A percentile compares a stretch with the other conserved stretches of the same genome.
phyloP scores from a whole-genome alignment of 64 coral and sea anemone species.

The Orbicella faveolata region DNA sequence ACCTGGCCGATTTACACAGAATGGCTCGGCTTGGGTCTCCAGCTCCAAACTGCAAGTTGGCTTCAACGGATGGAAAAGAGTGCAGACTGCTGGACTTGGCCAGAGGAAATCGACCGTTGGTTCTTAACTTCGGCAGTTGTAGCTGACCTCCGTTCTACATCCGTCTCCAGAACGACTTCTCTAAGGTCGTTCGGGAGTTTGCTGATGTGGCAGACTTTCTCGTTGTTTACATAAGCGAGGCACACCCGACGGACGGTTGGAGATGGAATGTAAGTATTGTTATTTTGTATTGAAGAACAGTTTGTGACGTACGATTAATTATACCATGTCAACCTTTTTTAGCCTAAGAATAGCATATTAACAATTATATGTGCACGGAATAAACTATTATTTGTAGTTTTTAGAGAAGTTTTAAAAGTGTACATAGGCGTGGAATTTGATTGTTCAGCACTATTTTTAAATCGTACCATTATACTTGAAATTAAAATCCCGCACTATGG shows the following conservation, averaged over 20 bases:
- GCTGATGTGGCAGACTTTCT: constrained; percentile 60
- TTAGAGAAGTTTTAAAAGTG: too few species aligned
- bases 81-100: constrained; percentile 18
- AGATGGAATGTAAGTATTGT: constrained; percentile 42
- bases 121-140: constrained; percentile 65
- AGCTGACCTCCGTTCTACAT: constrained; percentile 59
- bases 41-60: constrained; percentile 35
- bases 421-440: too few species aligned
- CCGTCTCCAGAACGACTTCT: constrained; percentile 38
- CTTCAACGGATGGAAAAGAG: constrained; percentile 14
- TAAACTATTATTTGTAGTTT: too few species aligned
- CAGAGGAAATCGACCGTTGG: constrained; percentile 37
- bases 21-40: constrained; percentile 22
- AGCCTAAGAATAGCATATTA: too few species aligned
- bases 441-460: too few species aligned
- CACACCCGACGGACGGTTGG: constrained; percentile 59
- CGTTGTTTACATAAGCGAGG: constrained; percentile 54
- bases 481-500: too few species aligned
- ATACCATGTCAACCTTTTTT: too few species aligned
- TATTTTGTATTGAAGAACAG: neutral
- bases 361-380: too few species aligned
- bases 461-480: too few species aligned
- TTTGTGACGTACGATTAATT: neutral
- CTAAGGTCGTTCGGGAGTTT: constrained; percentile 40
- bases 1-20: constrained; percentile 23